Evolutionary conservation across 2,113 vertebrate genomes (phyloP), one percentile per base, ranked within the genome.

Genomic region (Nematolebias whitei): DNA sequence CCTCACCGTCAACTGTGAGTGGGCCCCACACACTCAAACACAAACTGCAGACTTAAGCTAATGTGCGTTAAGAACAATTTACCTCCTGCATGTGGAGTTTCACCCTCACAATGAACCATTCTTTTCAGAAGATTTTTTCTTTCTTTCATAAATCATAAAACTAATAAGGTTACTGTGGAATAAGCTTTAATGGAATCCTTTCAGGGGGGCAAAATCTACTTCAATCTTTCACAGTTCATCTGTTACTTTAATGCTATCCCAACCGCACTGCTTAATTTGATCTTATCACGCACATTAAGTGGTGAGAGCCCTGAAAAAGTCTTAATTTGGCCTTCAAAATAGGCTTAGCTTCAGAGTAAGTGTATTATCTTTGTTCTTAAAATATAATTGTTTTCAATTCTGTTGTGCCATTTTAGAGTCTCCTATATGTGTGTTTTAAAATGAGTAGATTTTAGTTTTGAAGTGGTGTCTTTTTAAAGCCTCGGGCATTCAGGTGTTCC

Each of bases 1-100:
- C 32, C 82, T 97, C 19, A 24, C 0, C 0, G 92, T 97, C n/a
- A 73, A 94, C 71, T 93, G 95, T 96, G 87, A 95, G 95, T 88
- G 23, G 29, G 7, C 15, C 26, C 65, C 40, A 63, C 18, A 59
- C 47, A 64, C 13, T 56, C n/a, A 44, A 24, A 54, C 47, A 45
- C 23, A 58, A 0, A 63, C 45, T 23, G 10, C 52, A 72, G 38
- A 22, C 24, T 38, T 3, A 51, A 64, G 5, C 20, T 53, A 45
- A 57, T 5, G 19, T 32, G 12, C 41, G 41, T 44, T 35, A 57
- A 67, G 26, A 66, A 56, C 48, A 22, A 56, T 52, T 56, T 5
- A 51, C 20, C 11, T 52, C 40, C 29, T 43, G 47, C 72, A 55
- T 64, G 18, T 47, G 41, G 12, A 19, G 18, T 54, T 70, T 51